A percentile compares a stretch with the other conserved stretches of the same genome.
phyloP scores from a whole-genome alignment of 2,797 vertebrate genomes.

The Perodicticus potto region DNA sequence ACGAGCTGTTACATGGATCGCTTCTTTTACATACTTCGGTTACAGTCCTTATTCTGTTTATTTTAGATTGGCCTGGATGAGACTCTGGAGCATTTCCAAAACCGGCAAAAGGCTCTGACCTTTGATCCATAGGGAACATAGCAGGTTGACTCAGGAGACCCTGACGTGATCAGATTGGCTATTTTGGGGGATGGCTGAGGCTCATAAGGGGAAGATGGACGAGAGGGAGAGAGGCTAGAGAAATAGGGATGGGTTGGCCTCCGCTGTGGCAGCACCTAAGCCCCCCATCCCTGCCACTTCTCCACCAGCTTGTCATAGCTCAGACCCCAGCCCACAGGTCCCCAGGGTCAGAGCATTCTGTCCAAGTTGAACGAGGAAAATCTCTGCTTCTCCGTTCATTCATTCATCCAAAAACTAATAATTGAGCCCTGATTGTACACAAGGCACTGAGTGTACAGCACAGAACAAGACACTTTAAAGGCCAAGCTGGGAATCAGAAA shows the following conservation, averaged over 20 bases:
- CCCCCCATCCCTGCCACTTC: too few relatives aligned
- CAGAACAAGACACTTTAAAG: background rate
- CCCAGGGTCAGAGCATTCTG: background rate
- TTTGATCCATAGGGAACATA: background rate
- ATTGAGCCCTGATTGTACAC: background rate
- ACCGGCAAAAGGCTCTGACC: background rate
- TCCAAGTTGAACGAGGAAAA: background rate
- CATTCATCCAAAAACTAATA: background rate
- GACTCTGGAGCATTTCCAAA: background rate
- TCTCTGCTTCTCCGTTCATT: background rate
- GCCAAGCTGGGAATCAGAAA: background rate
- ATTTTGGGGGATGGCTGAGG: background rate
- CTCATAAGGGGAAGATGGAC: background rate
- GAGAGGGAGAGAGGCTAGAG: background rate
- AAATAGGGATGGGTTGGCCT: background rate
- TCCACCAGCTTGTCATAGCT: background rate
- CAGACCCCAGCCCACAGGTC: background rate
- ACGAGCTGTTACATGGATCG: background rate
- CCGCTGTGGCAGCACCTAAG: accelerated
- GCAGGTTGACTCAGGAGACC: background rate
- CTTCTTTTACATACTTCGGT: background rate
- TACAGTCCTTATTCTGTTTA: too few relatives aligned
- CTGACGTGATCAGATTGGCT: background rate
- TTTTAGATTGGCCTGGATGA: background rate
- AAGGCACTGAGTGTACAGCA: background rate